Conservation (phyloP, 2,113 vertebrate species). For the Leucosticte australis region DNA sequence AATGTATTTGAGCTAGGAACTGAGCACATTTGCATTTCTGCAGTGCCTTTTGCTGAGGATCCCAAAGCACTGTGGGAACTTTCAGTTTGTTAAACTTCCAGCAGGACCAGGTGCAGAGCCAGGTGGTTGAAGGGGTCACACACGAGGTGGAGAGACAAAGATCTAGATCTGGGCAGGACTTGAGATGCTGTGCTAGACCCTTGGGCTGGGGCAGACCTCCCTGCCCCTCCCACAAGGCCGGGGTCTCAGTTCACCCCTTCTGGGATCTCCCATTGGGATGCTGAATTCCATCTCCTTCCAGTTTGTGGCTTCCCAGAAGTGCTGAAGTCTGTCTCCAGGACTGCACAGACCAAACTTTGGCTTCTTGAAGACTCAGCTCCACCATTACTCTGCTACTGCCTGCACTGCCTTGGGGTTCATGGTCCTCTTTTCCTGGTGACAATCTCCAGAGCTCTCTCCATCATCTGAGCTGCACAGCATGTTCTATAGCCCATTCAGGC, state of each 20-base stretch:
- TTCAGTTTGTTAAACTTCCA: background rate
- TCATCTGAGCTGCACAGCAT: background rate
- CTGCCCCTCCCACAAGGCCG: background rate
- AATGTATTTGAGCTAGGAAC: constrained; percentile 3
- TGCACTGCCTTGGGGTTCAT: background rate
- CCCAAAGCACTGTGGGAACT: background rate
- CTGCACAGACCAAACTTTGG: background rate
- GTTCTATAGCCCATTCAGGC: background rate
- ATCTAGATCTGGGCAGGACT: background rate
- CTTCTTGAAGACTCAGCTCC: background rate
- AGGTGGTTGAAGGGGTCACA: background rate
- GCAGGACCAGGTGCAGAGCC: background rate
- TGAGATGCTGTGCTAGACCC: background rate
- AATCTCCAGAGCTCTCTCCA: background rate
- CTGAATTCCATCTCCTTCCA: background rate
- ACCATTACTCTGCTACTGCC: background rate
- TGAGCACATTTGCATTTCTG: constrained; percentile 25
- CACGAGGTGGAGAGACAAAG: background rate
- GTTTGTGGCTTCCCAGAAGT: background rate
- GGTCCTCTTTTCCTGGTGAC: background rate
- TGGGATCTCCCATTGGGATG: background rate
- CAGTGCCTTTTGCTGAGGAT: background rate
- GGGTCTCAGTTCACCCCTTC: background rate
- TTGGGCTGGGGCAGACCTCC: background rate
- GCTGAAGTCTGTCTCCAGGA: background rate